Conservation (phyloP, 2,888 invertebrate species). For the Perdita meconis region DNA sequence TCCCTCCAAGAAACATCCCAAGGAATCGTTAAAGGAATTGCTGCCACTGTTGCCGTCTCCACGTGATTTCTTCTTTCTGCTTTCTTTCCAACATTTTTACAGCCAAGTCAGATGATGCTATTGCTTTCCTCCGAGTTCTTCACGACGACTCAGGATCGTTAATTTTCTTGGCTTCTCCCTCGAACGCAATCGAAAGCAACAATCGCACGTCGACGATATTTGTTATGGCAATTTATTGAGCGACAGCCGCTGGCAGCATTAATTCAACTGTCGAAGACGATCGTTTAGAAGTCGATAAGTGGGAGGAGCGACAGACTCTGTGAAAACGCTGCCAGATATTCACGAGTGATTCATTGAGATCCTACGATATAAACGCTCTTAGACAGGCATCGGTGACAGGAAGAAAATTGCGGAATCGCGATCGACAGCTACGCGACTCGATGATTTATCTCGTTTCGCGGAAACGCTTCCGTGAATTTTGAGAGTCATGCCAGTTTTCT, state of each 20-base stretch:
- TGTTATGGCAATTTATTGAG: background rate
- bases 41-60: conserved; percentile 9
- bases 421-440: conserved; percentile 15
- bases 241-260: background rate
- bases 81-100: background rate
- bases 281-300: background rate
- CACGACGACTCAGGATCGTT: conserved; percentile 21
- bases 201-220: background rate
- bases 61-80: background rate
- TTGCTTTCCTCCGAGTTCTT: conserved; percentile 1
- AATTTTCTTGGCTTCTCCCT: background rate
- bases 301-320: background rate
- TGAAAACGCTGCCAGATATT: background rate
- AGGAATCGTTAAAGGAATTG: conserved; percentile 28
- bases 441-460: conserved; percentile 32
- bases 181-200: background rate
- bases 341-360: background rate
- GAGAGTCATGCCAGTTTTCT: background rate
- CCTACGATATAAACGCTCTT: conserved; percentile 8
- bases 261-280: background rate
- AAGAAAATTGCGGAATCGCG: conserved; percentile 26
- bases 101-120: conserved; percentile 5
- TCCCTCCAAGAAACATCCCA: conserved; percentile 11
- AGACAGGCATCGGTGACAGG: conserved; percentile 17
- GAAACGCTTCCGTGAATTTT: conserved; percentile 22